A percentile compares a stretch with the other conserved stretches of the same genome.
Evolutionary conservation across 2,888 invertebrate genomes (phyloP).

Genomic region (Spilarctia lutea): DNA sequence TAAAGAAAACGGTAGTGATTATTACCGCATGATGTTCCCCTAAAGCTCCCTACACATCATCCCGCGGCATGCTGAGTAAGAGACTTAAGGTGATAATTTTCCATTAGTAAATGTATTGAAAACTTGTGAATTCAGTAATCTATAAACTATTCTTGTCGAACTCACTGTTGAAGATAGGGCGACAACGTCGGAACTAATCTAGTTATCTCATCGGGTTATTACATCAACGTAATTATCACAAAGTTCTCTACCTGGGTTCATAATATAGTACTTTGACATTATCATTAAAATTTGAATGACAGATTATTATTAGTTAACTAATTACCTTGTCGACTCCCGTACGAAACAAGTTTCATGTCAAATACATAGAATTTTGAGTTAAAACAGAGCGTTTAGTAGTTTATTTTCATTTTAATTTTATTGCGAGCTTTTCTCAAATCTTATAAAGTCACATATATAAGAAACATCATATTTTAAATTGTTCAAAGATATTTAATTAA

Average conservation of each 20-base stretch:
- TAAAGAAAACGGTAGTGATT: background rate
- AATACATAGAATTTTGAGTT: background rate
- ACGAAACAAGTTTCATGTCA: background rate
- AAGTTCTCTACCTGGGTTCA: background rate
- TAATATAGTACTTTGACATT: background rate
- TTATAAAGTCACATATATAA: background rate
- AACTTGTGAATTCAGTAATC: background rate
- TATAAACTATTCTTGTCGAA: background rate
- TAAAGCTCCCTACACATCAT: too few species aligned
- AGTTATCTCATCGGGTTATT: background rate
- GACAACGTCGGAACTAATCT: background rate
- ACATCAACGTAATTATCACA: background rate
- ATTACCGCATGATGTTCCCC: background rate
- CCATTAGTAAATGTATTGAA: background rate
- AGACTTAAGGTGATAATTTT: background rate
- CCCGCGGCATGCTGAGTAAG: too few species aligned
- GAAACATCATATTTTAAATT: background rate
- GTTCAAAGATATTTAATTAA: background rate
- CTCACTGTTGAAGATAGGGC: background rate
- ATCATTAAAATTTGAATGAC: background rate
- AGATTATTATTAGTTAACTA: background rate
- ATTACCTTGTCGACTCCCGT: background rate
- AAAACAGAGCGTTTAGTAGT: background rate
- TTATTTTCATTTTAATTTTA: background rate
- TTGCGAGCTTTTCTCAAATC: background rate